Base-by-base conservation (phyloP, 1,140 invertebrate species). In the Drosophila novamexicana region DNA sequence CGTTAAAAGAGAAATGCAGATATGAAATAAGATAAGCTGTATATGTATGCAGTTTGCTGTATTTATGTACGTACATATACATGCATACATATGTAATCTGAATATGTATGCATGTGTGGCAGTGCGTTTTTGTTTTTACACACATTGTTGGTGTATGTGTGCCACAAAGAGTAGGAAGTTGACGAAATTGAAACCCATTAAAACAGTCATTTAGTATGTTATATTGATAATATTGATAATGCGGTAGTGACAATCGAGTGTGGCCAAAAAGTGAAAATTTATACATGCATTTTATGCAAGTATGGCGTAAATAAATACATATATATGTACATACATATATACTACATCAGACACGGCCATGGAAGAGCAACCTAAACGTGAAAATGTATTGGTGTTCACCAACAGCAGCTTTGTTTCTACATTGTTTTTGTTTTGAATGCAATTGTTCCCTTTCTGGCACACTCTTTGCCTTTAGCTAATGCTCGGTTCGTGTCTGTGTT, bases 371-470 rank as follows among this genome's bases (percentile, higher is more conserved):
- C 57, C 22, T 18, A 57, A 37, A 22, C 16, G 65, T 39, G 50
- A 29, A 34, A 45, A 14, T 62, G 71, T 69, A 63, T 74, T 74
- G 36, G 65, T 74, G 37, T 73, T 54, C 64, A 68, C 54, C 56
- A 73, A 54, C 50, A 65, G 56, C 65, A 74, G 71, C 65, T 74
- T 74, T 74, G 71, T 74, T 61, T 74, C 71, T 16, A 37, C 71
- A 62, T 74, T 74, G 72, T 75, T 75, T 75, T 75, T 75, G 64
- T 70, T 75, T 70, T 75, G 64, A 58, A 64, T 75, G 59, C 52
- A 63, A 53, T 69, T 70, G 50, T 70, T 69, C 66, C 66, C 57
- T 75, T 75, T 69, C 57, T 56, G 18, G 36, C 70, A 68, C 70
- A 73, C 70, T 47, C 40, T 62, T 29, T 40, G 32, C 40, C 56